These are phyloP conservation scores for Hetaerina americana DNA, from an alignment of 1,140 invertebrate species.

Conservation along the genomic window DNA sequence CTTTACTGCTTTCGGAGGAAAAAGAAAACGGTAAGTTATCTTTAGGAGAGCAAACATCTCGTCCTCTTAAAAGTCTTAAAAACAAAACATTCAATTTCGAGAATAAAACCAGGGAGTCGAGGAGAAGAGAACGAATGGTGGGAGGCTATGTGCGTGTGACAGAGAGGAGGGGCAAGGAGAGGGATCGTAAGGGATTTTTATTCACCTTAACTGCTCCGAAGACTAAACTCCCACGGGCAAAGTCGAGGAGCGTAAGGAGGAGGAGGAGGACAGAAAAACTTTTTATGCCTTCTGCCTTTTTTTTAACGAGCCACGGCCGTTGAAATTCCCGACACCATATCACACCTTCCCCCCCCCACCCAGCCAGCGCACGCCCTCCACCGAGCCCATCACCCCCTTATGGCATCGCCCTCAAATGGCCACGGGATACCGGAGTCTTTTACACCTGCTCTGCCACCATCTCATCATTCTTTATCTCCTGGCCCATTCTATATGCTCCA, in stretches of 20 bases:
- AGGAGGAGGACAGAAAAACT: not conserved
- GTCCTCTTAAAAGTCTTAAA: too few species aligned
- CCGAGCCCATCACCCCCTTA: not conserved
- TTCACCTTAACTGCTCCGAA: not conserved
- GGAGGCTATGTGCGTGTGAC: too few species aligned
- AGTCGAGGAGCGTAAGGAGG: too few species aligned
- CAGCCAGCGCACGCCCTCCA: too few species aligned
- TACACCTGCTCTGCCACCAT: not conserved
- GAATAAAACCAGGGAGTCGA: not conserved
- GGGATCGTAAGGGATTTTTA: not conserved
- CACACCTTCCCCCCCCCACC: not conserved
- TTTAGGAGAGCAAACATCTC: too few species aligned
- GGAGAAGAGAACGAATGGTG: too few species aligned
- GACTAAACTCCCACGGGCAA: not conserved
- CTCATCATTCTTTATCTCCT: not conserved
- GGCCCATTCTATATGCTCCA: not conserved
- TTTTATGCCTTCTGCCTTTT: not conserved
- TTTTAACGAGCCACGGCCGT: not conserved
- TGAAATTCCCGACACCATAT: not conserved
- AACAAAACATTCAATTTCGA: not conserved
- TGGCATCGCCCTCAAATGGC: not conserved
- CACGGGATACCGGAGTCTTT: not conserved
- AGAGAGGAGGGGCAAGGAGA: too few species aligned
- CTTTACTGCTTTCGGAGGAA: too few species aligned
- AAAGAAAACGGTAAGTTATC: too few species aligned